phyloP scores from a whole-genome alignment of 2,113 vertebrate genomes.

The Aptenodytes forsteri region DNA sequence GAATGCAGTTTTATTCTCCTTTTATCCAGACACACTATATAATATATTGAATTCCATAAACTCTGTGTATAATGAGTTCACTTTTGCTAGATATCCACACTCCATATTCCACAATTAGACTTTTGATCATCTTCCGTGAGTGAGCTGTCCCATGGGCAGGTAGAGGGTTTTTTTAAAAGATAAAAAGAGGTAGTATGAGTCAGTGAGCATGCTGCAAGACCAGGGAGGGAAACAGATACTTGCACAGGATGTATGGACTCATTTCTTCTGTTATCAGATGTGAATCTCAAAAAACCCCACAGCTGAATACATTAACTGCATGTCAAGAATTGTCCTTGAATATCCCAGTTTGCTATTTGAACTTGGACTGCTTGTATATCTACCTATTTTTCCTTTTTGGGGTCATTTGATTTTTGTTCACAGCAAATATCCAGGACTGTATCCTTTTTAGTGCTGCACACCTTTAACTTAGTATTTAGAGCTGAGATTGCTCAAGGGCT shows the following conservation, averaged over 20 bases:
- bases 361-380: background rate
- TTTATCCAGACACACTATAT: background rate
- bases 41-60: background rate
- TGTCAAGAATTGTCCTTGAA: background rate
- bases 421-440: background rate
- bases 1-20: background rate
- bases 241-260: background rate
- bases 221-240: background rate
- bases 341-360: background rate
- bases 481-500: background rate
- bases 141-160: background rate
- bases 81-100: background rate
- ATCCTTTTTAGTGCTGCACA: background rate
- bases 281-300: background rate
- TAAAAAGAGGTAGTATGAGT: background rate
- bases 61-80: background rate
- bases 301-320: background rate
- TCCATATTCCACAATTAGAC: background rate
- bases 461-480: background rate
- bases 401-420: background rate
- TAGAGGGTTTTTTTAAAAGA: background rate
- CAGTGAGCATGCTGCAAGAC: background rate
- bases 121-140: background rate
- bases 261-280: background rate
- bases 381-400: fast-evolving